A percentile compares a stretch with the other conserved stretches of the same genome.
Conservation (phyloP, 2,797 vertebrate genomes). For the Oreochromis mossambicus region DNA sequence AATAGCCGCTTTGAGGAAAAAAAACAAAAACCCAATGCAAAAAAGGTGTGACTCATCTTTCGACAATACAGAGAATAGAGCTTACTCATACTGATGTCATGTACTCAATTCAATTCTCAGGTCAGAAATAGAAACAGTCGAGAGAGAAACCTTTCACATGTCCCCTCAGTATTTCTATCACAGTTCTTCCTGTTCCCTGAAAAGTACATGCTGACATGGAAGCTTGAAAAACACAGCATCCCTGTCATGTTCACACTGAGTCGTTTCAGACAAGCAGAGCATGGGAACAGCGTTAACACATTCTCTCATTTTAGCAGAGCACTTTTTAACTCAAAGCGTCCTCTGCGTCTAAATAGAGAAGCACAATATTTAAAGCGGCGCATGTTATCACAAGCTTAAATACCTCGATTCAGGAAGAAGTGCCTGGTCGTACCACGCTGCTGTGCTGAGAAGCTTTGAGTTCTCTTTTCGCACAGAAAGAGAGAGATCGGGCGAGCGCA, state of each 20-base stretch:
- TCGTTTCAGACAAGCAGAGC: slow-evolving; percentile 31
- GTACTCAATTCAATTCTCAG: slow-evolving; percentile 45
- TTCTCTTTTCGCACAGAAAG: slow-evolving; percentile 53
- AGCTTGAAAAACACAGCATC: slow-evolving; percentile 57
- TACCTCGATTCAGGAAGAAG: slow-evolving; percentile 67
- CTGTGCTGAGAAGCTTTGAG: slow-evolving; percentile 60
- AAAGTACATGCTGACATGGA: slow-evolving; percentile 59
- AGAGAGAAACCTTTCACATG: slow-evolving; percentile 55
- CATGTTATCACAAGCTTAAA: slow-evolving; percentile 39
- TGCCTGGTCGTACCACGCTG: slow-evolving; percentile 58
- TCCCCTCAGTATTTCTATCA: slow-evolving; percentile 50
- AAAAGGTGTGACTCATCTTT: slow-evolving; percentile 67
- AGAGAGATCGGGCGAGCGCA: slow-evolving; percentile 37
- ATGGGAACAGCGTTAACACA: slow-evolving; percentile 13
- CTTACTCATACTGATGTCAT: slow-evolving; percentile 69
- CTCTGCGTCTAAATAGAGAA: neutral
- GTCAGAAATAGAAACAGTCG: slow-evolving; percentile 61
- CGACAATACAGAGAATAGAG: slow-evolving; percentile 61
- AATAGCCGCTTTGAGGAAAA: slow-evolving; percentile 14
- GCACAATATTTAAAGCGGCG: neutral
- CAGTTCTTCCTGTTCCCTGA: slow-evolving; percentile 56
- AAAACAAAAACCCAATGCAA: slow-evolving; percentile 19
- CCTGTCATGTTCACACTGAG: slow-evolving; percentile 41
- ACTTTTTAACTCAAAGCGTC: neutral
- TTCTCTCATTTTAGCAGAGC: slow-evolving; percentile 11